phyloP scores from a whole-genome alignment of 1,140 invertebrate genomes.

The Tetragnatha versicolor region DNA sequence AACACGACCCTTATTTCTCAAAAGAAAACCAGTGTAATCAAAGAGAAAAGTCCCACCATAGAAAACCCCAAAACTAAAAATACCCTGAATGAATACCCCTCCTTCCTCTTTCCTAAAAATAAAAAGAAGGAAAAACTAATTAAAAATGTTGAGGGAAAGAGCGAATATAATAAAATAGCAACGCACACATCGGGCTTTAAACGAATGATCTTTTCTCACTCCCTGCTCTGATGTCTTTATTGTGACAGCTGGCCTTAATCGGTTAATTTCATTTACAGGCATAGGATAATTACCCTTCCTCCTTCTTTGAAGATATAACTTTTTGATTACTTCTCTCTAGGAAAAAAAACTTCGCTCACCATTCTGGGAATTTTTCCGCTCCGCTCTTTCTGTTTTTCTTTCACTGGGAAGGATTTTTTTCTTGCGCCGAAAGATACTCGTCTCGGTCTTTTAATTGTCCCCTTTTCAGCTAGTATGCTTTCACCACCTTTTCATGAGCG shows the following conservation, averaged over 20 bases:
- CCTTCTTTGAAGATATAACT: slow-evolving; percentile 2
- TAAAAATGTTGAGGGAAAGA: too few species aligned
- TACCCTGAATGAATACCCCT: too few species aligned
- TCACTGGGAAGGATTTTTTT: background rate
- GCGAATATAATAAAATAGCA: slow-evolving; percentile 16
- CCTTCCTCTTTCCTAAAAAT: too few species aligned
- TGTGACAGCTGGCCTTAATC: slow-evolving; percentile 38
- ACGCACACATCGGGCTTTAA: slow-evolving; percentile 13
- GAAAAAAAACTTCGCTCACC: background rate
- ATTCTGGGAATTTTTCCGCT: background rate
- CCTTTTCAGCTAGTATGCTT: slow-evolving; percentile 2
- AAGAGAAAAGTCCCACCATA: too few species aligned
- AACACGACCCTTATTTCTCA: too few species aligned
- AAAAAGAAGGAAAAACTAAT: too few species aligned
- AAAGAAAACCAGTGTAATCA: too few species aligned
- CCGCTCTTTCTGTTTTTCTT: background rate
- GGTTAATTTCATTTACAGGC: slow-evolving; percentile 42
- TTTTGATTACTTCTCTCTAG: slow-evolving; percentile 25
- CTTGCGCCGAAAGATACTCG: background rate
- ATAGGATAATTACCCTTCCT: slow-evolving; percentile 20
- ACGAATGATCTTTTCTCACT: slow-evolving; percentile 24
- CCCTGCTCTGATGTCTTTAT: background rate
- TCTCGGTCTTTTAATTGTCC: slow-evolving; percentile 12
- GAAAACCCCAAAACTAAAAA: too few species aligned
- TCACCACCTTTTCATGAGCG: background rate